Percentiles rank a stretch among this genome's conserved stretches.
Conservation (phyloP, 2,797 vertebrate genomes). For the Sebastiscus albofasciatus region DNA sequence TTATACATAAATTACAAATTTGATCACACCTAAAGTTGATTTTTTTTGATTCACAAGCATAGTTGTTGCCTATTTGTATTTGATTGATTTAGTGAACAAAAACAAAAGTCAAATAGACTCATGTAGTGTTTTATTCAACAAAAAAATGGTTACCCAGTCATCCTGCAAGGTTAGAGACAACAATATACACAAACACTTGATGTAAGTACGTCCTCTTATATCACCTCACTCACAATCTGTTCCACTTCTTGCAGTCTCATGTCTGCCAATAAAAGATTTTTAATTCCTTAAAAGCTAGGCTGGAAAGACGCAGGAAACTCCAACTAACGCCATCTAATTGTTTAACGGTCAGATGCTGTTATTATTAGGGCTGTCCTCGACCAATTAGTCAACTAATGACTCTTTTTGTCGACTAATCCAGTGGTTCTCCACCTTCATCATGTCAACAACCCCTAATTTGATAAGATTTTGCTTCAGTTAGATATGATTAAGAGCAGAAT, state of each 20-base stretch:
- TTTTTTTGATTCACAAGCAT: background rate
- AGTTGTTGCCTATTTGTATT: background rate
- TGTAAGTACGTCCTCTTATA: background rate
- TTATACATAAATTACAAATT: background rate
- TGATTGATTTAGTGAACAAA: background rate
- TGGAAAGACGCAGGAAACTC: background rate
- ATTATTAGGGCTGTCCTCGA: no score
- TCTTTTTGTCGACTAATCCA: no score
- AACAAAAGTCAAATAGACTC: background rate
- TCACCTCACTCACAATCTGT: background rate
- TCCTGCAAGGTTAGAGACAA: background rate
- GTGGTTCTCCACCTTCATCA: no score
- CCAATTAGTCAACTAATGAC: no score
- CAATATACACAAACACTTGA: background rate
- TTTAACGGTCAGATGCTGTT: background rate
- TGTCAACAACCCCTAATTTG: no score
- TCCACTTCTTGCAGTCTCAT: background rate
- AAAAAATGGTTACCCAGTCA: background rate
- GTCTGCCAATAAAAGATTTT: background rate
- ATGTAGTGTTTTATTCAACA: background rate
- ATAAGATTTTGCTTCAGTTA: no score
- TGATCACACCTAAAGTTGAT: background rate
- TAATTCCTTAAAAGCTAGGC: background rate
- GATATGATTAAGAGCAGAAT: no score
- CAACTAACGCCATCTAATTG: background rate